phyloP scores from a whole-genome alignment of 2,888 invertebrate species.

The Oscheius sp. region DNA sequence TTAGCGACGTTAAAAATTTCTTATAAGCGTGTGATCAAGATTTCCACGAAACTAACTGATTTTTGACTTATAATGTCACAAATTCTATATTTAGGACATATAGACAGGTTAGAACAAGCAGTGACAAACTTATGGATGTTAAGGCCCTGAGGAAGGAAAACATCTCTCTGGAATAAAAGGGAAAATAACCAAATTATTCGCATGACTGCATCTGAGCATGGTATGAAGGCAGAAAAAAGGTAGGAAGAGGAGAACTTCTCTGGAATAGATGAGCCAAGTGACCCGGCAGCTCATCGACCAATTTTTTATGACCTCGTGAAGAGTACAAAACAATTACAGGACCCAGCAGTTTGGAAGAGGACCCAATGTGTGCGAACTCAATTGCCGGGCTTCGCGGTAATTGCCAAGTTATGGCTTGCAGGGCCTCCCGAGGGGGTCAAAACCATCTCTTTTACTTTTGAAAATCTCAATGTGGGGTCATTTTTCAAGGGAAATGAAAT shows the following conservation, averaged over 20 bases:
- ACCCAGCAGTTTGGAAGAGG: background rate
- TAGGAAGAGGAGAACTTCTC: background rate
- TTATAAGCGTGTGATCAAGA: too few relatives aligned
- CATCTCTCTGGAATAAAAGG: slow-evolving; percentile 1
- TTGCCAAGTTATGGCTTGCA: slow-evolving; percentile 31
- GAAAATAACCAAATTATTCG: slow-evolving; percentile 11
- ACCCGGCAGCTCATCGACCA: background rate
- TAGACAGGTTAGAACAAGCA: background rate
- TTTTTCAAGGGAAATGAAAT: too few relatives aligned
- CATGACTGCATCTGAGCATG: background rate
- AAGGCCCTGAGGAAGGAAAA: background rate
- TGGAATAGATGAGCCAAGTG: background rate
- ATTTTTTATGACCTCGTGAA: background rate
- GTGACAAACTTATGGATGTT: background rate
- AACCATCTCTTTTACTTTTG: background rate
- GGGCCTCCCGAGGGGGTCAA: slow-evolving; percentile 11
- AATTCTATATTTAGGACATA: too few relatives aligned
- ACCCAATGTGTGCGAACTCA: slow-evolving; percentile 31
- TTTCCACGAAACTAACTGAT: background rate
- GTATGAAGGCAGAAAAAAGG: background rate
- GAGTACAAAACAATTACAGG: slow-evolving; percentile 22
- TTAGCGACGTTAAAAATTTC: too few relatives aligned
- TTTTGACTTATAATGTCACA: background rate
- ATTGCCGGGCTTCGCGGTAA: slow-evolving; percentile 26
- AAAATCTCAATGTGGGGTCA: too few relatives aligned